Evolutionary conservation across 2,888 invertebrate species (phyloP), one percentile per base, ranked within the genome.

Genomic region (Schizotus pectinicornis): DNA sequence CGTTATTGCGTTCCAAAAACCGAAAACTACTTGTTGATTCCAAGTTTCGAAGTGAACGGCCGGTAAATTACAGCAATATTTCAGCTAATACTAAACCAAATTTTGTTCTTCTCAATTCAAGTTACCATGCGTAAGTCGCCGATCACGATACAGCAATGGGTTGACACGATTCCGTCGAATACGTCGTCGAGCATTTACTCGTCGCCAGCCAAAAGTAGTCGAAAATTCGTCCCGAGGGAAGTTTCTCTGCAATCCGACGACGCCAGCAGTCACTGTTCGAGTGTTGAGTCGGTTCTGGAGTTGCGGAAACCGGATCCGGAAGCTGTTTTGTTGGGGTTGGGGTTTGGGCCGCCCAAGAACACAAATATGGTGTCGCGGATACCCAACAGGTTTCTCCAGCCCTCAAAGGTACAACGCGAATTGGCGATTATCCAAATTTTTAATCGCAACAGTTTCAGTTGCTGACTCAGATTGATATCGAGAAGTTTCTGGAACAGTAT

Each of bases 301-400:
- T 85, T 91, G 11, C 84, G 95, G 35, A 89, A 88, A 73, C 91
- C 92, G 13, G 94, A 96, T 81, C 95, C 95, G 0, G 95, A 95
- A 76, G 91, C 92, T 51, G 88, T 96, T 52, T 83, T 96, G 30
- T 80, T 92, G 47, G 91, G 89, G 64, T 81, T 92, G 51, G 93
- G 93, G 7, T 92, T 92, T 77, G 92, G 92, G 0, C 91, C 90
- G 6, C 83, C 86, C 54, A 84, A 84, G 65, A 86, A 86, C 59
- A 86, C 87, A 48, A 88, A 88, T 71, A 85, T 88, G 67, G 76
- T 88, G 11, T 88, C 90, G 54, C 86, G 94, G 67, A 93, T 96
- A 78, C 95, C 95, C 2, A 88, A 85, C 65, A 79, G 89, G 55
- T 95, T 95, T 77, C 82, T 95, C 54, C 88, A 88, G 64, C 94